Conservation (phyloP, 2,113 vertebrate species). For the Suncus etruscus region DNA sequence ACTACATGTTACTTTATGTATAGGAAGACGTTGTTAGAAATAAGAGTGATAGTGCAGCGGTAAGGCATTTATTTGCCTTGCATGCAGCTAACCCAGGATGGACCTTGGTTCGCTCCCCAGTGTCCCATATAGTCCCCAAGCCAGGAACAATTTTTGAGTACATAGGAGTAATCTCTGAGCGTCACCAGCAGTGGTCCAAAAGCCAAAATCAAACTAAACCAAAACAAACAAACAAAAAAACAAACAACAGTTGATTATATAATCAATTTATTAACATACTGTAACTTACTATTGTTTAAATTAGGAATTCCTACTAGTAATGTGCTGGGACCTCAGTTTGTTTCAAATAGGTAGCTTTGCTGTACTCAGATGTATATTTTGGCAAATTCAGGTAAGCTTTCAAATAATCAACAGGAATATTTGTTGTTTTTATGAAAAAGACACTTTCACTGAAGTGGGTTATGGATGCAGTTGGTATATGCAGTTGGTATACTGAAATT, state of each 20-base stretch:
- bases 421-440: neutral
- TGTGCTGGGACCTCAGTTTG: neutral
- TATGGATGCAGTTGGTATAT: neutral
- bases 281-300: neutral
- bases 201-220: too few relatives aligned
- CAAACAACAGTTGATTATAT: neutral
- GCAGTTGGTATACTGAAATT: accelerated
- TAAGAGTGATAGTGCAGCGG: too few relatives aligned
- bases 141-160: too few relatives aligned
- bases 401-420: neutral
- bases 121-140: too few relatives aligned
- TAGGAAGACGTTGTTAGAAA: too few relatives aligned
- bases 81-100: too few relatives aligned
- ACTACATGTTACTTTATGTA: too few relatives aligned
- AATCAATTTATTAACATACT: neutral
- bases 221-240: neutral
- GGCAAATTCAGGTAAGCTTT: neutral
- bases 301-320: neutral
- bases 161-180: too few relatives aligned
- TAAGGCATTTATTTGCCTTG: too few relatives aligned
- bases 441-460: accelerated
- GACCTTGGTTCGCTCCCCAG: too few relatives aligned
- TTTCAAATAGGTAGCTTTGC: neutral
- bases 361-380: neutral
- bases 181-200: too few relatives aligned